Evolutionary conservation across 1,140 invertebrate genomes (phyloP), one percentile per base, ranked within the genome.

Genomic region (Drosophila burlai): DNA sequence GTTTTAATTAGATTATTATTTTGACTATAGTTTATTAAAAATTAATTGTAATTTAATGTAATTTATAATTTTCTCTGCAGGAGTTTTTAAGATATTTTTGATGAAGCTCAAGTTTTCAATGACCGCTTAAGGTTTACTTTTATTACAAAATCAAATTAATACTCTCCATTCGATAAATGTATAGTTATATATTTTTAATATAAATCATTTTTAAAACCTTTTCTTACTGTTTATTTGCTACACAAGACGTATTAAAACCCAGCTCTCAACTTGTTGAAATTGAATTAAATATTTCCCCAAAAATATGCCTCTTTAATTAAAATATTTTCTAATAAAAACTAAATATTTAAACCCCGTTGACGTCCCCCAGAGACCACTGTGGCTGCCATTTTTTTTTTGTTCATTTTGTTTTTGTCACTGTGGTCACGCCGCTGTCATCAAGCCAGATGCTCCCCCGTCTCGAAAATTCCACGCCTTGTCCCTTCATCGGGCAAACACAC

Each of bases 381-480:
- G 49, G 26, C 47, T 31, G 36, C 21, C 45, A n/a, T 38, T 29
- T 40, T 69, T 63, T 57, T 57, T 73, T 68, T 75, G 68, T 65
- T 50, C 10, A 7, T 74, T 52, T 59, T 65, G 31, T 69, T 72
- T 77, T 81, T 78, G 68, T 74, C 60, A 74, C 80, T 66, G 75
- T 54, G 80, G 81, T 79, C 81, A 82, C 80, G 76, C 61, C 74
- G 62, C 52, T 74, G 80, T 77, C 80, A 79, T 79, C 76, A 81
- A 79, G 67, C 49, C 60, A 65, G 31, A 58, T 54, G 55, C 31
- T 43, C 47, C 29, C 45, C 47, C 57, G 40, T 38, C 49, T 54
- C 49, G 21, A 55, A 73, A 78, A 62, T 43, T 55, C 24, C 52
- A 21, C n/a, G 34, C 26, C 66, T 40, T 24, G 29, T 36, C 21